Percentiles rank a stretch among this genome's conserved stretches.
Conservation (phyloP, 2,113 vertebrate species). For the Corythoichthys intestinalis region DNA sequence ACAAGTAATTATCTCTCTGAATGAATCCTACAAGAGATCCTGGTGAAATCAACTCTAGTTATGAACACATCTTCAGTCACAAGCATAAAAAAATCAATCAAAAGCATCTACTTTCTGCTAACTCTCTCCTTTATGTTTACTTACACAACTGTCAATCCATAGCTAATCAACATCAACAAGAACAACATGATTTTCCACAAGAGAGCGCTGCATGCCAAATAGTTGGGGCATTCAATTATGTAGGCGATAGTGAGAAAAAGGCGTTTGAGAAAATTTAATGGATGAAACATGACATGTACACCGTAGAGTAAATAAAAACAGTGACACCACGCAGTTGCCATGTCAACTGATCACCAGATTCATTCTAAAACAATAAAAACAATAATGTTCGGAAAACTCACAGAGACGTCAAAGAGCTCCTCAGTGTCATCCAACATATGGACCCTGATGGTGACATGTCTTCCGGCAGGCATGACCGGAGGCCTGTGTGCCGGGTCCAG, state of each 20-base stretch:
- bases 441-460: conserved; percentile 86
- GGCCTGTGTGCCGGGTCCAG: conserved; percentile 88
- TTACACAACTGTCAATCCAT: neutral
- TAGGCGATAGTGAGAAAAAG: conserved; percentile 5
- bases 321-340: conserved; percentile 62
- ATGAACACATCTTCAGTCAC: no score
- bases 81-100: no score
- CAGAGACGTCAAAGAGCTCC: conserved; percentile 91
- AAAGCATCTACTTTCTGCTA: neutral
- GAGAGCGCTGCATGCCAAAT: conserved; percentile 5
- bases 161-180: neutral
- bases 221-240: neutral
- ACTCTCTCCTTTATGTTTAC: neutral
- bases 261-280: conserved; percentile 9
- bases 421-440: conserved; percentile 94
- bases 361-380: conserved; percentile 15
- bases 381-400: conserved; percentile 69
- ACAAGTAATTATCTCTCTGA: no score
- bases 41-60: no score
- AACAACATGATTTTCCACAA: neutral
- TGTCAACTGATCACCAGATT: conserved; percentile 61
- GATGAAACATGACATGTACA: neutral
- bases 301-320: conserved; percentile 29
- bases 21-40: no score
- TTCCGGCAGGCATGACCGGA: conserved; percentile 84